Conservation (phyloP, 92 coral and sea anemone species). For the Micromussa lordhowensis region DNA sequence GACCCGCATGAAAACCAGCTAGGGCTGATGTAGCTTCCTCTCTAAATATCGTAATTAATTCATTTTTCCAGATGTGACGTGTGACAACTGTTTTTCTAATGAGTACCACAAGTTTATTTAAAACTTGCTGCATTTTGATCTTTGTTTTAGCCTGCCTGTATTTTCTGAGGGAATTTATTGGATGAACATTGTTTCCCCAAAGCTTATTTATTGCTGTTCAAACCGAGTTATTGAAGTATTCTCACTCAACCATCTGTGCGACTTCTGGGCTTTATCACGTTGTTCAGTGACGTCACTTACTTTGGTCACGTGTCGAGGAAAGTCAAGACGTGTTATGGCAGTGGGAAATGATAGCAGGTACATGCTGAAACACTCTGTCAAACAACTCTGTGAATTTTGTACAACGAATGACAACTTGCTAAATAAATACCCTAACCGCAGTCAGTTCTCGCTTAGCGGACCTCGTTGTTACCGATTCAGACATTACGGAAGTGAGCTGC, state of each 20-base stretch:
- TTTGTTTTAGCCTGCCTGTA: slow-evolving; percentile 77
- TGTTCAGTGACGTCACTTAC: slow-evolving; percentile 87
- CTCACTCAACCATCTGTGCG: slow-evolving; percentile 83
- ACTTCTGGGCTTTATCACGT: slow-evolving; percentile 93
- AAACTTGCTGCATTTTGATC: not conserved
- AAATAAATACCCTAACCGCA: too few species aligned
- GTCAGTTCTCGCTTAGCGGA: too few species aligned
- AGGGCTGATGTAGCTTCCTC: too few species aligned
- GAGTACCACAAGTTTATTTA: not conserved
- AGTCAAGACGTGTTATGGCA: slow-evolving; percentile 88
- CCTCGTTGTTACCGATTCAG: too few species aligned
- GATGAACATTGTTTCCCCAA: slow-evolving; percentile 87
- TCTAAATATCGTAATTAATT: too few species aligned
- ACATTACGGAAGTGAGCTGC: too few species aligned
- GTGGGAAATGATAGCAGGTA: slow-evolving; percentile 95
- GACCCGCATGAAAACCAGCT: too few species aligned
- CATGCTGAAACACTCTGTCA: not conserved
- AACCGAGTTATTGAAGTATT: slow-evolving; percentile 87
- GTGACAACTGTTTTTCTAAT: too few species aligned
- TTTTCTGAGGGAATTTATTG: slow-evolving; percentile 94
- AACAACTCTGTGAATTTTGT: too few species aligned
- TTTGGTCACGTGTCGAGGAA: slow-evolving; percentile 74
- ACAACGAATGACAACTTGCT: too few species aligned
- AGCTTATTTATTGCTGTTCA: slow-evolving; percentile 85
- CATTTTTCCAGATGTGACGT: not conserved